Evolutionary conservation across 2,888 invertebrate species (phyloP).

Genomic region (Onthophagus sagittarius): DNA sequence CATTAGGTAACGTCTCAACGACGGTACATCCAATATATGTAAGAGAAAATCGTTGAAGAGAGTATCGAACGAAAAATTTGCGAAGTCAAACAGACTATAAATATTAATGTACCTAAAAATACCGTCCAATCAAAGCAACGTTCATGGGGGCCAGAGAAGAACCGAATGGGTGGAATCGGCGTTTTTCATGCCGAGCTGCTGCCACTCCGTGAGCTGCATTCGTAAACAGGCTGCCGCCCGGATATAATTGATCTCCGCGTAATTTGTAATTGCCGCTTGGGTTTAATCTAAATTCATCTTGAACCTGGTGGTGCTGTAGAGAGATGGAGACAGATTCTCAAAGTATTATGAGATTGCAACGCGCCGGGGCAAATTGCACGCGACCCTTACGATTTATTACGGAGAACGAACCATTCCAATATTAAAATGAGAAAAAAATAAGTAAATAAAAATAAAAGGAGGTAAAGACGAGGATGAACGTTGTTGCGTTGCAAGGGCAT

Average conservation of each 20-base stretch:
- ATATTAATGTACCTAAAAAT: background rate
- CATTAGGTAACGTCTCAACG: background rate
- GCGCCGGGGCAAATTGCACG: background rate
- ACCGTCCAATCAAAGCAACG: background rate
- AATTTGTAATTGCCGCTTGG: slow-evolving; percentile 23
- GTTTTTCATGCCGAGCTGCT: background rate
- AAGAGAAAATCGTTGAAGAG: too few species aligned
- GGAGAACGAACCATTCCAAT: background rate
- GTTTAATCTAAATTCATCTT: slow-evolving; percentile 24
- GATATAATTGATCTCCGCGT: slow-evolving; percentile 11
- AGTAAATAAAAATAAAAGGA: background rate
- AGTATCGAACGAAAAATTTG: background rate
- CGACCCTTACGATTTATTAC: background rate
- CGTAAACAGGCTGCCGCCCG: slow-evolving; percentile 3
- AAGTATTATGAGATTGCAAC: background rate
- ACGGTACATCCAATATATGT: too few species aligned
- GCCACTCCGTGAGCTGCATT: background rate
- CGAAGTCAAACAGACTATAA: background rate
- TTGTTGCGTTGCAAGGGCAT: background rate
- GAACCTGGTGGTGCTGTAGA: background rate
- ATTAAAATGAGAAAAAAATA: background rate
- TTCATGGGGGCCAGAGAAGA: background rate
- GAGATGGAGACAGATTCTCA: background rate
- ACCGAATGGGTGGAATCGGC: background rate
- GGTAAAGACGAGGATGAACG: background rate